Evolutionary conservation across 2,113 vertebrate species (phyloP), one percentile per base, ranked within the genome.

Genomic region (Chionodraco myersi): DNA sequence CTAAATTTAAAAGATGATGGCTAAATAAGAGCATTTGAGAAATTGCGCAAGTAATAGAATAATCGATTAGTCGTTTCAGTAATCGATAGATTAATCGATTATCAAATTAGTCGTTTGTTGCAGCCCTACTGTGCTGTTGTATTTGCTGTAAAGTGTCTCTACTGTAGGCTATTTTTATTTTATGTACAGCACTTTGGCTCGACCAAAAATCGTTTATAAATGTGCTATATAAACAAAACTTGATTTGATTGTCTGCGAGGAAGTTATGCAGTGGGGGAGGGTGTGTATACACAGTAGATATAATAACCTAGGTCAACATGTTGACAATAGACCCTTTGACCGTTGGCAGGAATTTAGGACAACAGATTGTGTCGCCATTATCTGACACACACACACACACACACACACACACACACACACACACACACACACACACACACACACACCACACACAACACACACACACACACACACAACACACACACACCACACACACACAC

Each of bases 311-410:
- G 52, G 70, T 87, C 77, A 81, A 73, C 75, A 77, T 70, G 69
- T 34, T 67, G 53, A 86, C 85, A 84, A 88, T 77, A 60, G 79
- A 52, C 34, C 18, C 9, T 64, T 58, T 75, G 67, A 57, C 65
- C 56, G 51, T 47, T 78, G 15, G 7, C 8, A 48, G 59, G 69
- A 79, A 82, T 61, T 48, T 36, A 77, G 80, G 66, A 47, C 57
- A 65, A 67, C 75, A 69, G 64, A 72, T 87, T 88, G 68, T 62
- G 3, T 62, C 51, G 36, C 51, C 16, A 9, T 53, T 75, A 54
- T 62, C 61, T 21, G 21, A 67, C 26, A 77, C 45, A 72, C 26
- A 83, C 61, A 62, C 54, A 73, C 56, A n/a, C n/a, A 67, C 26
- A 77, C 45, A 72, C 26, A 83, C 61, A 62, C 54, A 73, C 56